Evolutionary conservation across 2,888 invertebrate species (phyloP).

Genomic region (Heliconius aoede): DNA sequence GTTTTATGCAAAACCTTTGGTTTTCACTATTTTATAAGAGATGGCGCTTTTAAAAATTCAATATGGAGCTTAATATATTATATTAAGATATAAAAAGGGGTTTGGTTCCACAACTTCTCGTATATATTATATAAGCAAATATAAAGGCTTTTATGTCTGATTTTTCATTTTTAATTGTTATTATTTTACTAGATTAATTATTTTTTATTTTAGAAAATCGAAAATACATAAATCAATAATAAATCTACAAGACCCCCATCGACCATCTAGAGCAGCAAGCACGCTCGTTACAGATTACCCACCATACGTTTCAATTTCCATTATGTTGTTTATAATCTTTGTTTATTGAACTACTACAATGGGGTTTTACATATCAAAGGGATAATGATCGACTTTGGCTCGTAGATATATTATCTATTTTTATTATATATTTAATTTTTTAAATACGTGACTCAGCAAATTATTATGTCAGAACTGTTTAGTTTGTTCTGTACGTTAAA

Average conservation of each 20-base stretch:
- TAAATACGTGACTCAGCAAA: constrained; percentile 65
- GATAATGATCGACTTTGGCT: constrained; percentile 57
- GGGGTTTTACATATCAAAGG: constrained; percentile 57
- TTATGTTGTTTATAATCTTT: constrained; percentile 64
- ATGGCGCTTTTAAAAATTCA: not conserved
- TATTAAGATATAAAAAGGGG: too few relatives aligned
- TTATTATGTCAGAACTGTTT: constrained; percentile 48
- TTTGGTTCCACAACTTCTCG: too few relatives aligned
- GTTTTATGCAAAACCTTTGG: not conserved
- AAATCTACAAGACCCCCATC: not conserved
- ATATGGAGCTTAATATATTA: too few relatives aligned
- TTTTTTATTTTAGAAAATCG: too few relatives aligned
- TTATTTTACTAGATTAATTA: too few relatives aligned
- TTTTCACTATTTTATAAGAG: not conserved
- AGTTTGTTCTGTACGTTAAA: constrained; percentile 42
- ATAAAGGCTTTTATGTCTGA: too few relatives aligned
- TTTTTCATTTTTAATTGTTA: too few relatives aligned
- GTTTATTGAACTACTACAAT: constrained; percentile 67
- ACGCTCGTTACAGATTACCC: constrained; percentile 49
- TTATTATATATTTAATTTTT: constrained; percentile 43
- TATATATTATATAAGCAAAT: too few relatives aligned
- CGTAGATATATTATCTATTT: constrained; percentile 46
- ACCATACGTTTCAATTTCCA: constrained; percentile 61
- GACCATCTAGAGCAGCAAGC: not conserved
- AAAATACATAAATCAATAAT: constrained; percentile 1